Conservation (phyloP, 2,113 vertebrate species). For the Pedetes capensis region DNA sequence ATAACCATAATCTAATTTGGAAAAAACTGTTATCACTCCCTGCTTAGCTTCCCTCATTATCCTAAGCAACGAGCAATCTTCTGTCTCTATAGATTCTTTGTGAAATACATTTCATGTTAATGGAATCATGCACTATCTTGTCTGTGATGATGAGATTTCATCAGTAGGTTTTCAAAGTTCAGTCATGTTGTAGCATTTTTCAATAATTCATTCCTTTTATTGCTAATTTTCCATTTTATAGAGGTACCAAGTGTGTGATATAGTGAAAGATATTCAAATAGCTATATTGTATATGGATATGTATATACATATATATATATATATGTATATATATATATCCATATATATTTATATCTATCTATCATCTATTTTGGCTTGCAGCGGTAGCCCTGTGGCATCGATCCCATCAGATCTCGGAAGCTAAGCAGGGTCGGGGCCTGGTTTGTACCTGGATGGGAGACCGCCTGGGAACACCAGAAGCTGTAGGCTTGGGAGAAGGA, state of each 20-base stretch:
- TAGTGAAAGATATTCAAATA: too few species aligned
- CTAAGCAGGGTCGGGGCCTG: too few species aligned
- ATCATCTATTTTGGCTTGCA: too few species aligned
- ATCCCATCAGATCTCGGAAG: too few species aligned
- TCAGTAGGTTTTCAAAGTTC: background rate
- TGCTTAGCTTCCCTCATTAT: background rate
- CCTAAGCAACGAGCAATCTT: background rate
- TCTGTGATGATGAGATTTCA: background rate
- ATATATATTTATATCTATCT: too few species aligned
- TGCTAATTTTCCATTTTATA: background rate
- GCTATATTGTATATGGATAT: background rate
- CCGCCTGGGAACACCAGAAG: too few species aligned
- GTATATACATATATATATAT: background rate
- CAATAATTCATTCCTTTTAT: background rate
- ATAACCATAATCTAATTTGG: background rate
- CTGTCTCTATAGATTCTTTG: background rate
- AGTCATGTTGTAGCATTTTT: background rate
- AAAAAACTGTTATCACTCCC: background rate
- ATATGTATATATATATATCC: background rate
- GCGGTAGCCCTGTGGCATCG: too few species aligned
- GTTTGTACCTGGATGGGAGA: too few species aligned
- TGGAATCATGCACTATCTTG: background rate
- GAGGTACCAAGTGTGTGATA: background rate
- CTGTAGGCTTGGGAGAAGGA: too few species aligned
- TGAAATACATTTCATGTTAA: background rate